Conservation (phyloP, 2,113 vertebrate species). For the Lagenorhynchus albirostris region DNA sequence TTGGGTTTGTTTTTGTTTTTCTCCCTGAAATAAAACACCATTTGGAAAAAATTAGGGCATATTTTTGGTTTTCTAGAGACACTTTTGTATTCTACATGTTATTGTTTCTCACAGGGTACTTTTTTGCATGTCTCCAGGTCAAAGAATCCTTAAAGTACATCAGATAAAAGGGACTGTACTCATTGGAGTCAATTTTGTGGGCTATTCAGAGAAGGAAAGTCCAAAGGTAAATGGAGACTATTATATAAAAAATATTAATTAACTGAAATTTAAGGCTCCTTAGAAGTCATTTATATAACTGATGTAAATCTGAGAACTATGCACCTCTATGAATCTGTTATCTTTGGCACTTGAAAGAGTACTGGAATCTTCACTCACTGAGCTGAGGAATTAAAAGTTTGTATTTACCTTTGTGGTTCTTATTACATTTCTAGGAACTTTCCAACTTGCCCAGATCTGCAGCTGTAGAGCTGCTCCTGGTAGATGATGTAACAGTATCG, state of each 20-base stretch:
- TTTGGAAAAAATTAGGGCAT: neutral
- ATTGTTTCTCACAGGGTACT: constrained; percentile 14
- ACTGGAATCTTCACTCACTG: neutral
- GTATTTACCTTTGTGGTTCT: neutral
- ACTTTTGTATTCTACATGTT: neutral
- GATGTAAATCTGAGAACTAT: neutral
- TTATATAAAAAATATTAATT: neutral
- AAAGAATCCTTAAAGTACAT: constrained; percentile 79
- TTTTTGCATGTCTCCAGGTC: constrained; percentile 63
- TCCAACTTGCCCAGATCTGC: constrained; percentile 52
- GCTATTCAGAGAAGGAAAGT: constrained; percentile 69
- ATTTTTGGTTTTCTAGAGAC: constrained; percentile 14
- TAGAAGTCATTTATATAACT: neutral
- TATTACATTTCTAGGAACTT: constrained; percentile 50
- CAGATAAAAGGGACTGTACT: constrained; percentile 80
- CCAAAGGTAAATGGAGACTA: constrained; percentile 54
- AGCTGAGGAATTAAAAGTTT: neutral
- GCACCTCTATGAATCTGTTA: neutral
- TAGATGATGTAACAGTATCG: constrained; percentile 77
- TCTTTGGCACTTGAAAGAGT: neutral
- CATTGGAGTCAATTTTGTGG: constrained; percentile 78
- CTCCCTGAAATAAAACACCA: neutral
- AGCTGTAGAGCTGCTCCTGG: constrained; percentile 76
- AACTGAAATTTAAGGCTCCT: neutral
- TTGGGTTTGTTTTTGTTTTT: neutral